Evolutionary conservation across 2,888 invertebrate species (phyloP).

Genomic region (Sialis lutaria): DNA sequence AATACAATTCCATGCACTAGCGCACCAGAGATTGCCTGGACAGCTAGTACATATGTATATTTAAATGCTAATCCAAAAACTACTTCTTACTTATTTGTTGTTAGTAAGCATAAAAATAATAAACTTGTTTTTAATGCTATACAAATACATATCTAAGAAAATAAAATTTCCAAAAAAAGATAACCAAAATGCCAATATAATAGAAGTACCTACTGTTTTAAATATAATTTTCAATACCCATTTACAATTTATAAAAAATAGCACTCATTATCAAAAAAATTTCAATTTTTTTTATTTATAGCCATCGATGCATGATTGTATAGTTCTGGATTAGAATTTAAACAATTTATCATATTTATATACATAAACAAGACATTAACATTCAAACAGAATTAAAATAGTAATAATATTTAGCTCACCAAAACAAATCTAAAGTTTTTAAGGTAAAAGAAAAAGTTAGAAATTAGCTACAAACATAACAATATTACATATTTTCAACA

Average conservation of each 20-base stretch:
- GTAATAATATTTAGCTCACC: not conserved
- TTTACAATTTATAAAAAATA: no score
- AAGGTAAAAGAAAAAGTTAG: not conserved
- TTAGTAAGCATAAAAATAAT: no score
- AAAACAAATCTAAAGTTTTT: not conserved
- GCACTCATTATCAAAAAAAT: no score
- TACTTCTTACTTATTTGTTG: no score
- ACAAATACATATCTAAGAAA: no score
- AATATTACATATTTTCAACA: constrained; percentile 6
- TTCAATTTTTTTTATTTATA: no score
- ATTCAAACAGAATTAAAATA: not conserved
- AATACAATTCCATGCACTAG: constrained; percentile 35
- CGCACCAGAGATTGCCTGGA: constrained; percentile 14
- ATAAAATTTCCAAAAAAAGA: not conserved
- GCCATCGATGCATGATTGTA: no score
- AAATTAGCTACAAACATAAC: not conserved
- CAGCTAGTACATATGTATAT: constrained; percentile 19
- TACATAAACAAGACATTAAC: not conserved
- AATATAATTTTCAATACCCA: no score
- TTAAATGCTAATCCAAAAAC: not conserved
- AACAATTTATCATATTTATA: no score
- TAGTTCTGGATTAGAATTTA: no score
- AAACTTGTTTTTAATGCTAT: no score
- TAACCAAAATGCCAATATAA: not conserved
- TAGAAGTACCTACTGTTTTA: not conserved